phyloP scores from a whole-genome alignment of 2,113 vertebrate genomes.

The Nerophis lumbriciformis region DNA sequence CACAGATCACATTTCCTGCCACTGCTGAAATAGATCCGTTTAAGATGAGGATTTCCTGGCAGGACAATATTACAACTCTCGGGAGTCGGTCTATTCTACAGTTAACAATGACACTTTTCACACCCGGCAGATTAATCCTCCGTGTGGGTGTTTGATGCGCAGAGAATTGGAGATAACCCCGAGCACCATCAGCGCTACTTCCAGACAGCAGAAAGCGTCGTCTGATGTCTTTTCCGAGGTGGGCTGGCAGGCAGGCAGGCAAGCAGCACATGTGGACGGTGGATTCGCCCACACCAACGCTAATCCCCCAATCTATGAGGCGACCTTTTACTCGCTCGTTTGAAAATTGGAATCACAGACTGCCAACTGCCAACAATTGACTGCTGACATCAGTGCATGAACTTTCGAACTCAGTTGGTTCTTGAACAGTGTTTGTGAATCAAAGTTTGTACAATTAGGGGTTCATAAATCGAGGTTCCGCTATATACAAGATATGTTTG shows the following conservation, averaged over 20 bases:
- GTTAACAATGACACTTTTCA: slow-evolving; percentile 8
- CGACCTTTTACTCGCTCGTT: slow-evolving; percentile 34
- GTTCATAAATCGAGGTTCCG: no score
- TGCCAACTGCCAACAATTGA: neutral
- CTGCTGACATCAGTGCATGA: neutral
- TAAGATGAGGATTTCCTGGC: slow-evolving; percentile 19
- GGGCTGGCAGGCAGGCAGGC: slow-evolving; percentile 11
- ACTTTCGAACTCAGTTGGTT: no score
- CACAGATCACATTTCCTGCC: slow-evolving; percentile 27
- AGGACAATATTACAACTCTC: slow-evolving; percentile 23
- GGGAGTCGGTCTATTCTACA: slow-evolving; percentile 9
- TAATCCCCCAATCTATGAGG: slow-evolving; percentile 40
- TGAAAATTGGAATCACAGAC: slow-evolving; percentile 33
- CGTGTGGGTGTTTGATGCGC: neutral
- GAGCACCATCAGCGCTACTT: neutral
- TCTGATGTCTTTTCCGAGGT: slow-evolving; percentile 16
- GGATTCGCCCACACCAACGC: slow-evolving; percentile 34
- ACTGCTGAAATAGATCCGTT: slow-evolving; percentile 12
- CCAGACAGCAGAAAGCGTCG: slow-evolving; percentile 13
- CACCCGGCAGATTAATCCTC: neutral
- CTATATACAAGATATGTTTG: no score
- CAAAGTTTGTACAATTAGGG: no score
- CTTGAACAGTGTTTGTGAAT: no score
- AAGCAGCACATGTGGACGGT: slow-evolving; percentile 26
- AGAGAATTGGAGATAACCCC: neutral